Evolutionary conservation across 2,888 invertebrate species (phyloP).

Genomic region (Hypomecis atomaria): DNA sequence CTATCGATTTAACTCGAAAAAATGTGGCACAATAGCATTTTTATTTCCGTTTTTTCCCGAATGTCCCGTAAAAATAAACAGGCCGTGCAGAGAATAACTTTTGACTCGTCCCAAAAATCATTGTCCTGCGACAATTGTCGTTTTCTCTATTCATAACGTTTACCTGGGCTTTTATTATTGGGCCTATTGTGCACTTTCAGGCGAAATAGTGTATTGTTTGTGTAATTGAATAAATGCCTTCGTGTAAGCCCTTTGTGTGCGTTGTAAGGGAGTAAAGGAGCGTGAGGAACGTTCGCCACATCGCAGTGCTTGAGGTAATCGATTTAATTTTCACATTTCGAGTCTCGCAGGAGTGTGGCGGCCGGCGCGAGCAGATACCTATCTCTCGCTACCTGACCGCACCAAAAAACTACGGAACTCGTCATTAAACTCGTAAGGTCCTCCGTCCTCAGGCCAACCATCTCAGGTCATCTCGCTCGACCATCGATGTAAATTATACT

Average conservation of each 20-base stretch:
- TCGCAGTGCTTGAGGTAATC: slow-evolving; percentile 45
- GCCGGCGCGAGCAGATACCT: slow-evolving; percentile 26
- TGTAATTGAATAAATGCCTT: slow-evolving; percentile 82
- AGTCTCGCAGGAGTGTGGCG: background rate
- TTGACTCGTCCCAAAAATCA: slow-evolving; percentile 78
- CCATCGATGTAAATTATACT: slow-evolving; percentile 65
- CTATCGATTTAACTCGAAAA: slow-evolving; percentile 65
- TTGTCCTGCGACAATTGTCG: slow-evolving; percentile 72
- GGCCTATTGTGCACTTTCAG: slow-evolving; percentile 75
- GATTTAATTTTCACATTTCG: slow-evolving; percentile 41
- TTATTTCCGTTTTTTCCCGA: slow-evolving; percentile 51
- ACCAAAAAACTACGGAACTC: slow-evolving; percentile 69
- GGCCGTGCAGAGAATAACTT: slow-evolving; percentile 66
- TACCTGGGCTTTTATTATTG: slow-evolving; percentile 72
- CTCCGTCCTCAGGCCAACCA: slow-evolving; percentile 15
- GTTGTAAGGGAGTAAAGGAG: slow-evolving; percentile 49
- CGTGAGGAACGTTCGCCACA: slow-evolving; percentile 26
- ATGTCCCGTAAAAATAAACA: slow-evolving; percentile 70
- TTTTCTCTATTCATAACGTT: slow-evolving; percentile 70
- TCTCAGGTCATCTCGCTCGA: slow-evolving; percentile 26
- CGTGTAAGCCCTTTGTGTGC: slow-evolving; percentile 62
- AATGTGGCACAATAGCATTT: slow-evolving; percentile 58
- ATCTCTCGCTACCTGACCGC: slow-evolving; percentile 65
- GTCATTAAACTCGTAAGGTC: slow-evolving; percentile 64
- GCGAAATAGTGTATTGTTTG: slow-evolving; percentile 75